phyloP scores from a whole-genome alignment of 2,113 vertebrate species.

The Oreotrochilus melanogaster region DNA sequence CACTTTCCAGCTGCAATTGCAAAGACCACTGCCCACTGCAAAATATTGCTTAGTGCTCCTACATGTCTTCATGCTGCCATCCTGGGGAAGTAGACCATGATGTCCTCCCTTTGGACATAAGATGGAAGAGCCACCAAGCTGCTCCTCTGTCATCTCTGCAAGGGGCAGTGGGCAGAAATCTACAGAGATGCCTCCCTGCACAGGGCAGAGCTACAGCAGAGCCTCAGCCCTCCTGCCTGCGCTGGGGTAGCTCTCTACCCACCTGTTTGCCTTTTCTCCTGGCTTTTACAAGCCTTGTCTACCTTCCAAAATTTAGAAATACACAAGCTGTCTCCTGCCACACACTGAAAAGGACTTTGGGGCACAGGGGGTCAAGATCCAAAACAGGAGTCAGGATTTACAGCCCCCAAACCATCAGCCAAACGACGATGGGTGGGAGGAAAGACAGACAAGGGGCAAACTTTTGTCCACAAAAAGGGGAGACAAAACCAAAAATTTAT shows the following conservation, averaged over 20 bases:
- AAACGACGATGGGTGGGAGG: accelerated
- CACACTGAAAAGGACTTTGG: background rate
- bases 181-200: background rate
- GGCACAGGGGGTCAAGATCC: accelerated
- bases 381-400: background rate
- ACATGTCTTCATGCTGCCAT: background rate
- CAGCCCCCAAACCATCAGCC: background rate
- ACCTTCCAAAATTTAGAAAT: background rate
- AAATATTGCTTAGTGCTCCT: background rate
- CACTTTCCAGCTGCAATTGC: background rate
- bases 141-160: background rate
- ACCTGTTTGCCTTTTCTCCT: background rate
- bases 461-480: background rate
- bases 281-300: background rate
- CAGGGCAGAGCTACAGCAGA: too few species aligned
- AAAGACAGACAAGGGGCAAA: background rate
- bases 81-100: background rate
- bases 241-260: background rate
- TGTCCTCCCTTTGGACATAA: background rate
- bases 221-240: background rate
- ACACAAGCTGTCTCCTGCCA: background rate
- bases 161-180: background rate
- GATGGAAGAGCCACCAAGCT: accelerated
- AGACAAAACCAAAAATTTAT: background rate
- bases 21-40: background rate